A percentile compares a stretch with the other conserved stretches of the same genome.
Conservation (phyloP, 2,113 vertebrate genomes). For the Aldabrachelys gigantea region DNA sequence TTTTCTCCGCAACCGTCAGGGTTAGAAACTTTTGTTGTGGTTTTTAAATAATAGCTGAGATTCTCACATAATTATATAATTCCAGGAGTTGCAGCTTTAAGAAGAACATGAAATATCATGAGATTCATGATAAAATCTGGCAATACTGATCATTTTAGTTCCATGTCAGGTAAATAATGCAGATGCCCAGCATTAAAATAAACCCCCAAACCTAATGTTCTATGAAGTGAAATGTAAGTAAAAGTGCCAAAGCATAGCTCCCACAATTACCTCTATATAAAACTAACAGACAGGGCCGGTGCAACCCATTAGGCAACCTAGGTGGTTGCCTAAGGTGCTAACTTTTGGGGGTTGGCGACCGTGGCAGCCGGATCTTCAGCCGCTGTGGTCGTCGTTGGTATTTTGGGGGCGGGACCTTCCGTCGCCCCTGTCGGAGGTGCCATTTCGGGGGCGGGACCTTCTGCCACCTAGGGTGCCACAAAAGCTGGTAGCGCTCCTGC, state of each 20-base stretch:
- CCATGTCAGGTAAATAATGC: not conserved
- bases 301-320: too few species aligned
- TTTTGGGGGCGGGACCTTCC: too few species aligned
- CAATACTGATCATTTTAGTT: not conserved
- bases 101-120: not conserved
- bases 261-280: not conserved
- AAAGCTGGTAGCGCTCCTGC: too few species aligned
- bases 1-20: not conserved
- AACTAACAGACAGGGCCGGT: not conserved
- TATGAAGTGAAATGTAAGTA: accelerated
- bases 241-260: not conserved
- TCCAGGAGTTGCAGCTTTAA: not conserved
- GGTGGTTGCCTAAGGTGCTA: too few species aligned
- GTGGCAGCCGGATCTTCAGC: too few species aligned
- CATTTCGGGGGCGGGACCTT: too few species aligned
- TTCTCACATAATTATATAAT: not conserved
- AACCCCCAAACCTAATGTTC: not conserved
- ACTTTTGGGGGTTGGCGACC: too few species aligned
- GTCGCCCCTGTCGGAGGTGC: too few species aligned
- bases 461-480: too few species aligned
- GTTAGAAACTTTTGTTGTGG: not conserved
- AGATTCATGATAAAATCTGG: not conserved
- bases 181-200: not conserved
- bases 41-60: not conserved
- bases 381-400: too few species aligned